Conservation (phyloP, 2,888 invertebrate genomes). For the Temnothorax ravouxi region DNA sequence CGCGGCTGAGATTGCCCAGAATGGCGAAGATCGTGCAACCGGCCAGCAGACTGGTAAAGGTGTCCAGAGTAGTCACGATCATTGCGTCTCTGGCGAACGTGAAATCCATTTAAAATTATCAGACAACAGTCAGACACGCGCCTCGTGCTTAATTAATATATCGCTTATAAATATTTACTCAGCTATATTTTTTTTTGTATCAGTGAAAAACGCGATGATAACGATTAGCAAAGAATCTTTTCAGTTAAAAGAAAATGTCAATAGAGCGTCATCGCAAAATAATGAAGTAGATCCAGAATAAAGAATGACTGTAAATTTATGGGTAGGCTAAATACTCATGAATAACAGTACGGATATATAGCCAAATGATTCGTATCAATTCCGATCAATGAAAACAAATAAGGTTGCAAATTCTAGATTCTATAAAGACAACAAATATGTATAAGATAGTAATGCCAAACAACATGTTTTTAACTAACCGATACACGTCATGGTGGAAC, state of each 20-base stretch:
- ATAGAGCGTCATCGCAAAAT: too few relatives aligned
- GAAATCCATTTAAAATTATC: background rate
- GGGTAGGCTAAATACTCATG: too few relatives aligned
- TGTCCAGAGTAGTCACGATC: conserved; percentile 93
- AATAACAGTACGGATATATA: background rate
- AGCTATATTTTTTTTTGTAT: background rate
- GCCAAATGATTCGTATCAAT: background rate
- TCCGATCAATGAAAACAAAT: too few relatives aligned
- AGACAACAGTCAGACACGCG: background rate
- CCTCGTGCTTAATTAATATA: background rate
- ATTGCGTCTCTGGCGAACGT: conserved; percentile 88
- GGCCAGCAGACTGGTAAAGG: conserved; percentile 93
- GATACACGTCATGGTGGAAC: conserved; percentile 88
- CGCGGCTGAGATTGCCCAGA: conserved; percentile 92
- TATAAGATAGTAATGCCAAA: background rate
- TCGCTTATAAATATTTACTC: background rate
- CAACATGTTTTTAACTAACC: conserved; percentile 80
- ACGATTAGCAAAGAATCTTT: background rate
- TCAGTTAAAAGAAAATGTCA: too few relatives aligned
- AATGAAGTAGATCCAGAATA: too few relatives aligned
- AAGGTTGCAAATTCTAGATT: background rate
- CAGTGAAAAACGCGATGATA: background rate
- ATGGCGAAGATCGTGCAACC: conserved; percentile 95
- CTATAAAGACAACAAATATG: background rate
- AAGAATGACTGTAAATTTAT: too few relatives aligned